Conservation (phyloP, 2,888 invertebrate genomes). For the Sesia apiformis region DNA sequence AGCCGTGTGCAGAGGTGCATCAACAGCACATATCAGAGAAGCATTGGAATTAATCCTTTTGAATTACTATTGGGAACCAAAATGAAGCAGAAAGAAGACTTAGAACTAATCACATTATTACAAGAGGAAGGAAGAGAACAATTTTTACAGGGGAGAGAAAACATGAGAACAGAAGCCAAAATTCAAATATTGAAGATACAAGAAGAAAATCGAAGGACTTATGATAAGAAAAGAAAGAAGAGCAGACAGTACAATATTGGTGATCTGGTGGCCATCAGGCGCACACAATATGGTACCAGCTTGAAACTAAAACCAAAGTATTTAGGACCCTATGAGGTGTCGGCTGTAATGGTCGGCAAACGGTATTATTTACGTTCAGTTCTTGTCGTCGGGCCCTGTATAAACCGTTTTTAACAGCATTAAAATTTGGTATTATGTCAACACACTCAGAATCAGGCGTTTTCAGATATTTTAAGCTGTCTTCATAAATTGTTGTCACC, state of each 20-base stretch:
- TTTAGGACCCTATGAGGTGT: slow-evolving; percentile 38
- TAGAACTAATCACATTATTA: slow-evolving; percentile 7
- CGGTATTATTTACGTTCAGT: too few relatives aligned
- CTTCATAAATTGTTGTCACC: too few relatives aligned
- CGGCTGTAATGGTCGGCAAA: too few relatives aligned
- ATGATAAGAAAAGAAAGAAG: slow-evolving; percentile 7
- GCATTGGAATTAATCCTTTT: slow-evolving; percentile 12
- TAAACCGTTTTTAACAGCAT: too few relatives aligned
- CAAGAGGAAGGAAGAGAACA: slow-evolving; percentile 19
- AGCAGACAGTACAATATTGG: slow-evolving; percentile 4
- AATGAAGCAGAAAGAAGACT: slow-evolving; percentile 16
- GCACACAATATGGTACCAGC: slow-evolving; percentile 30
- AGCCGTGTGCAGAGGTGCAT: slow-evolving; percentile 7
- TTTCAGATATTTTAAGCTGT: too few relatives aligned
- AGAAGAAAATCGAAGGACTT: slow-evolving; percentile 9
- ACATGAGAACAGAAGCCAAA: slow-evolving; percentile 15
- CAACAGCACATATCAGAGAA: slow-evolving; percentile 9
- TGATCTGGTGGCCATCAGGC: slow-evolving; percentile 25
- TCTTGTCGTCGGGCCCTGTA: too few relatives aligned
- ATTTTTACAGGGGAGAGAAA: slow-evolving; percentile 16
- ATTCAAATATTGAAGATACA: slow-evolving; percentile 11
- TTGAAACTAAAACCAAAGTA: slow-evolving; percentile 28
- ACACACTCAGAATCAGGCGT: too few relatives aligned
- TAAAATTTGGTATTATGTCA: too few relatives aligned
- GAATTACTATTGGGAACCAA: slow-evolving; percentile 17